Conservation (phyloP, 1,140 invertebrate species). For the Odontomachus brunneus region DNA sequence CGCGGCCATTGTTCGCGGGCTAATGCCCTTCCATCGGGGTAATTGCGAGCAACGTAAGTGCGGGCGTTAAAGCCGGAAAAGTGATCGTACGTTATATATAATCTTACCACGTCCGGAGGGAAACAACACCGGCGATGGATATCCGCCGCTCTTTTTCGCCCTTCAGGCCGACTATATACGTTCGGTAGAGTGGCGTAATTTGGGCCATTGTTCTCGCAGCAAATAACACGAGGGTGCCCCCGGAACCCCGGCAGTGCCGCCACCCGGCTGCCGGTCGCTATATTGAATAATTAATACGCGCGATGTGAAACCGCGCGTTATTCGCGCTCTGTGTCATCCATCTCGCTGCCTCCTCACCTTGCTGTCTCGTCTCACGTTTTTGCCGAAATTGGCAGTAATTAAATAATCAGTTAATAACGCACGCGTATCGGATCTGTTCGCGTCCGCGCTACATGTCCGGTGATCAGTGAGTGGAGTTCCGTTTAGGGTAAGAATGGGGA, state of each 20-base stretch:
- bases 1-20: slow-evolving; percentile 55
- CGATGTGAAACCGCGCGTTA: slow-evolving; percentile 20
- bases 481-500: too few species aligned
- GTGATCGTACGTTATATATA: slow-evolving; percentile 58
- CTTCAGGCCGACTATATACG: slow-evolving; percentile 19
- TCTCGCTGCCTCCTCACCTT: neutral
- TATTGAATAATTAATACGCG: slow-evolving; percentile 70
- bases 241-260: neutral
- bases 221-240: slow-evolving; percentile 31
- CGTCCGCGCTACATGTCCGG: too few species aligned
- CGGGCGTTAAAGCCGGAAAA: slow-evolving; percentile 60
- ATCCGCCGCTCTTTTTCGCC: slow-evolving; percentile 34
- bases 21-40: slow-evolving; percentile 57
- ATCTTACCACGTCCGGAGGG: slow-evolving; percentile 47
- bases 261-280: neutral
- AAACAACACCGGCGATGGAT: slow-evolving; percentile 56
- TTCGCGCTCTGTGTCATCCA: slow-evolving; percentile 1
- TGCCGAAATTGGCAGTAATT: too few species aligned
- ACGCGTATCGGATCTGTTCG: too few species aligned
- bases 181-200: slow-evolving; percentile 63
- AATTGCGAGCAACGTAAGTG: slow-evolving; percentile 58
- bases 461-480: too few species aligned
- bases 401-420: too few species aligned
- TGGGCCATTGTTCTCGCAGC: slow-evolving; percentile 68
- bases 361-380: too few species aligned